phyloP scores from a whole-genome alignment of 2,888 invertebrate genomes.

The Tipula confusa region DNA sequence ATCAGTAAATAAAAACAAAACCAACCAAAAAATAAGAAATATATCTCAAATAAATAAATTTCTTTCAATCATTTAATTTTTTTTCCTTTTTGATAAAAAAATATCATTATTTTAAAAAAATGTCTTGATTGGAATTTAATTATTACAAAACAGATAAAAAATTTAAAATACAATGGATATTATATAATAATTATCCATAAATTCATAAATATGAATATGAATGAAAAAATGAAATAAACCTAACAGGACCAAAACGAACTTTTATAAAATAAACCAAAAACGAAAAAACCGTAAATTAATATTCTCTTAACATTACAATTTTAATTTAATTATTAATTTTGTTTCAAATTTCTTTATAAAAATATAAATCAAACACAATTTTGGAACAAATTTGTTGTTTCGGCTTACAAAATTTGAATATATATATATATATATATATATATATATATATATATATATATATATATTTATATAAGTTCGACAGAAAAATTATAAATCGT shows the following conservation, averaged over 20 bases:
- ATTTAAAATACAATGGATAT: background rate
- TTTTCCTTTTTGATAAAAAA: slow-evolving; percentile 6
- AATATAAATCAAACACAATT: background rate
- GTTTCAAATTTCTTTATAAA: background rate
- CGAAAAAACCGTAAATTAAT: slow-evolving; percentile 13
- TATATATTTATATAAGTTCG: background rate
- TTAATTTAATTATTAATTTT: background rate
- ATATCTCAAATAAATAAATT: background rate
- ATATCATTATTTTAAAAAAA: slow-evolving; percentile 12
- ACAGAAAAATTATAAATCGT: background rate
- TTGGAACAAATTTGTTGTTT: background rate
- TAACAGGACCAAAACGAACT: slow-evolving; percentile 20
- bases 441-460: background rate
- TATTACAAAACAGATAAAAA: background rate
- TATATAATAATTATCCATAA: background rate
- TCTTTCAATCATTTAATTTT: slow-evolving; percentile 25
- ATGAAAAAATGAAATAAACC: background rate
- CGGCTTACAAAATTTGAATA: background rate
- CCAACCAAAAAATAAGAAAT: slow-evolving; percentile 4
- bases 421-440: background rate
- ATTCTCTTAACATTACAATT: background rate
- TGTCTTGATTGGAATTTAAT: slow-evolving; percentile 25
- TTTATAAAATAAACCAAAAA: slow-evolving; percentile 21
- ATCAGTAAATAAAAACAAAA: background rate
- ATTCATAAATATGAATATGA: background rate